Conservation (phyloP, 2,888 invertebrate genomes). For the Diarsia mendica region DNA sequence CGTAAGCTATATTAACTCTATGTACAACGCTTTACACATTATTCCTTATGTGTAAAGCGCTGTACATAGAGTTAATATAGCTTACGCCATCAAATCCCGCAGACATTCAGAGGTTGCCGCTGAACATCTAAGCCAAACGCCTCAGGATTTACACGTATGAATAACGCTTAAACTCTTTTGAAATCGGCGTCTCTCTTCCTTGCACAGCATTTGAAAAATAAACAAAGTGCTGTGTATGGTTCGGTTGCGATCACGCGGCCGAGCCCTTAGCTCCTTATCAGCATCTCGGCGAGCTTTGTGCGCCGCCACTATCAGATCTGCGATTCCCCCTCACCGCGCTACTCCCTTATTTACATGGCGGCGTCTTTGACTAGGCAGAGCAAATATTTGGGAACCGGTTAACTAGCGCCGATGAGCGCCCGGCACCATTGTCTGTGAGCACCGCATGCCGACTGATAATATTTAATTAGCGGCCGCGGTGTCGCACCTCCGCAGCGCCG, state of each 20-base stretch:
- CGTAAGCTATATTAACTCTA: constrained; percentile 40
- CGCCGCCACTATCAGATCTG: constrained; percentile 83
- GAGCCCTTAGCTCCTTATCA: constrained; percentile 77
- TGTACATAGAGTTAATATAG: too few species aligned
- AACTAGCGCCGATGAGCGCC: constrained; percentile 86
- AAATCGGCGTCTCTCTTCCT: constrained; percentile 27
- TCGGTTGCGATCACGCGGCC: constrained; percentile 76
- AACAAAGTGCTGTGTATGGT: constrained; percentile 73
- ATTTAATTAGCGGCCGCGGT: constrained; percentile 88
- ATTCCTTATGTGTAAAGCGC: too few species aligned
- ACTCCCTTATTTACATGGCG: constrained; percentile 83
- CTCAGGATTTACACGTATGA: constrained; percentile 41
- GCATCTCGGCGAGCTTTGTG: constrained; percentile 82
- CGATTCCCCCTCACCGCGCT: constrained; percentile 73
- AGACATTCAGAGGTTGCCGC: constrained; percentile 34
- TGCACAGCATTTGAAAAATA: constrained; percentile 73
- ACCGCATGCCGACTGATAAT: constrained; percentile 86
- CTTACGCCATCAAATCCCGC: too few species aligned
- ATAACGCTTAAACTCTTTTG: constrained; percentile 39
- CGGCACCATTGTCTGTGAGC: constrained; percentile 84
- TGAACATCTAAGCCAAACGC: constrained; percentile 21
- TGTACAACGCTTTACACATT: constrained; percentile 39
- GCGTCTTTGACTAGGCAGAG: constrained; percentile 85
- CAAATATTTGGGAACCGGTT: constrained; percentile 88
- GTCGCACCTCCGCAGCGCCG: constrained; percentile 88